Evolutionary conservation across 2,888 invertebrate species (phyloP).

Genomic region (Amphimallon solstitiale): DNA sequence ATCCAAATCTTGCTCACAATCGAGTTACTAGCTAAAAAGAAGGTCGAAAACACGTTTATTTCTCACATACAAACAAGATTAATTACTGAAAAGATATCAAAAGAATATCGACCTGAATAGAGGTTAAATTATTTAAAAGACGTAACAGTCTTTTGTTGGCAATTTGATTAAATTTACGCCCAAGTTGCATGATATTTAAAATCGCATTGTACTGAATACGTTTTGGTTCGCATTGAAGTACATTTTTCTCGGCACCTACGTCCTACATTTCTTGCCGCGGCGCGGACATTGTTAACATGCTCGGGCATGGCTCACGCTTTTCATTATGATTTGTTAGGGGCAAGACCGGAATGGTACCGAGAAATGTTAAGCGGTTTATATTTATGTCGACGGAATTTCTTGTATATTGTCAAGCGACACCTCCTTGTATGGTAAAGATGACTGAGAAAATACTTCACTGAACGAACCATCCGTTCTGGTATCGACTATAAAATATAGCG

Average conservation of each 20-base stretch:
- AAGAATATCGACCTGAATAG: conserved; percentile 17
- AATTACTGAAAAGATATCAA: background rate
- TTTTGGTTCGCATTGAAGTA: conserved; percentile 29
- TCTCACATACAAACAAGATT: too few species aligned
- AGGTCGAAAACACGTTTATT: too few species aligned
- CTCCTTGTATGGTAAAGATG: conserved; percentile 40
- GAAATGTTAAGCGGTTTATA: conserved; percentile 46
- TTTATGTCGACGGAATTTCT: conserved; percentile 44
- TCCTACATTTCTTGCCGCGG: conserved; percentile 23
- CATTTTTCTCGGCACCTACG: conserved; percentile 39
- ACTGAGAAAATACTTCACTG: too few species aligned
- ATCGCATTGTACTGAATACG: conserved; percentile 26
- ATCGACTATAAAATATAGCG: too few species aligned
- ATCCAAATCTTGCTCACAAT: too few species aligned
- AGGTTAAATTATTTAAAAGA: conserved; percentile 5
- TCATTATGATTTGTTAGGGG: conserved; percentile 45
- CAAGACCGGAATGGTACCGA: conserved; percentile 40
- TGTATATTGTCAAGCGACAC: conserved; percentile 47
- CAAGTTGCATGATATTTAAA: conserved; percentile 30
- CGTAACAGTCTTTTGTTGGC: conserved; percentile 14
- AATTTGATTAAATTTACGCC: conserved; percentile 24
- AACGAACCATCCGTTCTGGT: too few species aligned
- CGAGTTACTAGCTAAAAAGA: too few species aligned
- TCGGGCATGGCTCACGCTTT: conserved; percentile 40
- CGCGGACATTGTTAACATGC: conserved; percentile 37